Evolutionary conservation across 2,797 vertebrate genomes (phyloP).

Genomic region (Furcifer pardalis): DNA sequence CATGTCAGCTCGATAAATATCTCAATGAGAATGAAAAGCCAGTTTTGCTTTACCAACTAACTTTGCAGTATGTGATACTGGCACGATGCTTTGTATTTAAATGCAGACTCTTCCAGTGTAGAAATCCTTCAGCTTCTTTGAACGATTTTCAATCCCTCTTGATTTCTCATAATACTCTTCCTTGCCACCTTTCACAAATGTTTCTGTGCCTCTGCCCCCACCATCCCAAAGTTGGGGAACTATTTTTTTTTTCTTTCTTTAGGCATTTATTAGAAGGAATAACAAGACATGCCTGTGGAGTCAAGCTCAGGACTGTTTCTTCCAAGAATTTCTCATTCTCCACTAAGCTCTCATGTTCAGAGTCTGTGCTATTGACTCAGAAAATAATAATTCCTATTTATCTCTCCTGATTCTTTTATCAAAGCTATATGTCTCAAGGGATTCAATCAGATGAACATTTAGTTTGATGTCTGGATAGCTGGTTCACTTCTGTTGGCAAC

Average conservation of each 20-base stretch:
- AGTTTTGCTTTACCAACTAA: not conserved
- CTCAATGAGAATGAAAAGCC: not conserved
- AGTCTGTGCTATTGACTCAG: not conserved
- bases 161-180: not conserved
- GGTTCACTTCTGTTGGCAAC: no score
- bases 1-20: not conserved
- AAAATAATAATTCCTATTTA: not conserved
- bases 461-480: no score
- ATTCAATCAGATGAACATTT: no score
- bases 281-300: not conserved
- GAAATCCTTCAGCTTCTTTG: not conserved
- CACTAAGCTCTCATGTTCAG: not conserved
- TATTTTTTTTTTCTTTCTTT: not conserved
- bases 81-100: no score
- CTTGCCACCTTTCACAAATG: not conserved
- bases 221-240: no score
- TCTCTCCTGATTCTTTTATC: not conserved
- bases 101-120: not conserved
- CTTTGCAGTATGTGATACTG: not conserved
- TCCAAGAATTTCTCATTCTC: not conserved
- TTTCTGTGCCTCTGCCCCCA: not conserved
- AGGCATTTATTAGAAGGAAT: not conserved
- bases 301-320: not conserved
- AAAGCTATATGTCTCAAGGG: not conserved
- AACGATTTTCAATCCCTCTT: not conserved